Evolutionary conservation across 30 jellyfish, hydroid and myxozoan genomes (phyloP).

Genomic region (Pseudorhiza aurosa): DNA sequence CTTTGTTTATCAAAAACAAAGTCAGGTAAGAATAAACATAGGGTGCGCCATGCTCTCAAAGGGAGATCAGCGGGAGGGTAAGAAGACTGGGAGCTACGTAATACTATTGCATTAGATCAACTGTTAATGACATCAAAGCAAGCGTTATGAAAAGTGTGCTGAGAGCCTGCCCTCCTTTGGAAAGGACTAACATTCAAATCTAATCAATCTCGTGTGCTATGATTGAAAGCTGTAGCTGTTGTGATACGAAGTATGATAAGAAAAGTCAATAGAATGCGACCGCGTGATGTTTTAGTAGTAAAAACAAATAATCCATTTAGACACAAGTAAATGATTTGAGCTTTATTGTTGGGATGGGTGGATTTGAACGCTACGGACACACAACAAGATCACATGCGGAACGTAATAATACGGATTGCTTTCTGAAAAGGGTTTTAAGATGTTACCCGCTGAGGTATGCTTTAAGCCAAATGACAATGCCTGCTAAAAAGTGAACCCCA

Average conservation of each 20-base stretch:
- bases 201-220: no score
- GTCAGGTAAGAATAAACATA: constrained; percentile 18
- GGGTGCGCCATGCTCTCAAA: constrained; percentile 44
- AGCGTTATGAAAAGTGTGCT: no score
- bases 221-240: no score
- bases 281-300: background rate
- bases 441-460: constrained; percentile 20
- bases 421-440: background rate
- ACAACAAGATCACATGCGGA: constrained; percentile 24
- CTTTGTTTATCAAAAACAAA: constrained; percentile 19
- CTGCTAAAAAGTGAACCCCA: background rate
- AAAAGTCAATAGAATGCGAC: background rate
- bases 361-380: constrained; percentile 26
- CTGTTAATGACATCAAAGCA: background rate
- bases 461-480: background rate
- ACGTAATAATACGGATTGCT: constrained; percentile 8
- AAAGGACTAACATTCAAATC: no score
- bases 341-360: background rate
- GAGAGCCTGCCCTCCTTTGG: no score
- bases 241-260: background rate
- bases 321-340: background rate
- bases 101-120: background rate
- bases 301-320: constrained; percentile 25
- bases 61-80: constrained; percentile 36
- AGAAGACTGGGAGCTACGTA: background rate